Percentiles rank a stretch among this genome's conserved stretches.
phyloP scores from a whole-genome alignment of 1,140 invertebrate species.

The Zaprionus camerounensis region DNA sequence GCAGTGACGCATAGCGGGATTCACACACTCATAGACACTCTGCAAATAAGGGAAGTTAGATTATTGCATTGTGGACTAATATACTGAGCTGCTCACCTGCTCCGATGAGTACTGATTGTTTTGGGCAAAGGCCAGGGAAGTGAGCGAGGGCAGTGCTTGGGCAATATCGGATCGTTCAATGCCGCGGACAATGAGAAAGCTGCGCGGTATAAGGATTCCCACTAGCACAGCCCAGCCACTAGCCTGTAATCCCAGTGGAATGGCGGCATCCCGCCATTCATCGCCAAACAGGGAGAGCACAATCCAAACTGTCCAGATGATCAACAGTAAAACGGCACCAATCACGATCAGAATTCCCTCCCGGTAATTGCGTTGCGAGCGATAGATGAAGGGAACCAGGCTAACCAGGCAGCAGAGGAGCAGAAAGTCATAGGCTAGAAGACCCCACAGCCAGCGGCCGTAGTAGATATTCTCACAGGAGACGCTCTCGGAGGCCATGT shows the following conservation, averaged over 20 bases:
- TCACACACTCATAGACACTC: slow-evolving; percentile 84
- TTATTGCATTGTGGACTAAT: background rate
- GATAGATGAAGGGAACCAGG: slow-evolving; percentile 85
- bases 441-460: slow-evolving; percentile 83
- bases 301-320: slow-evolving; percentile 86
- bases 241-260: slow-evolving; percentile 86
- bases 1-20: slow-evolving; percentile 82
- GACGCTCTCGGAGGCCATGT: slow-evolving; percentile 76
- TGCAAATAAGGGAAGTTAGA: slow-evolving; percentile 1
- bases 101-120: slow-evolving; percentile 84
- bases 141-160: slow-evolving; percentile 85
- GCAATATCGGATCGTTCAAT: slow-evolving; percentile 85
- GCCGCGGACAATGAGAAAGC: slow-evolving; percentile 86
- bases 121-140: slow-evolving; percentile 82
- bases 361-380: slow-evolving; percentile 87
- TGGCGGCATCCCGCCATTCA: slow-evolving; percentile 86
- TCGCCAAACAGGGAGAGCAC: slow-evolving; percentile 84
- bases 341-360: slow-evolving; percentile 85
- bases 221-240: slow-evolving; percentile 86
- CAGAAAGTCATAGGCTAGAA: slow-evolving; percentile 86
- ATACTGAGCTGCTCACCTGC: slow-evolving; percentile 53
- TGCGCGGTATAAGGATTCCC: slow-evolving; percentile 87
- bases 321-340: slow-evolving; percentile 72
- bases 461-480: slow-evolving; percentile 84
- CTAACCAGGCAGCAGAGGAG: slow-evolving; percentile 85